These are phyloP conservation scores for Stigmatopora argus DNA, from an alignment of 2,113 vertebrate species.

Conservation along the genomic window DNA sequence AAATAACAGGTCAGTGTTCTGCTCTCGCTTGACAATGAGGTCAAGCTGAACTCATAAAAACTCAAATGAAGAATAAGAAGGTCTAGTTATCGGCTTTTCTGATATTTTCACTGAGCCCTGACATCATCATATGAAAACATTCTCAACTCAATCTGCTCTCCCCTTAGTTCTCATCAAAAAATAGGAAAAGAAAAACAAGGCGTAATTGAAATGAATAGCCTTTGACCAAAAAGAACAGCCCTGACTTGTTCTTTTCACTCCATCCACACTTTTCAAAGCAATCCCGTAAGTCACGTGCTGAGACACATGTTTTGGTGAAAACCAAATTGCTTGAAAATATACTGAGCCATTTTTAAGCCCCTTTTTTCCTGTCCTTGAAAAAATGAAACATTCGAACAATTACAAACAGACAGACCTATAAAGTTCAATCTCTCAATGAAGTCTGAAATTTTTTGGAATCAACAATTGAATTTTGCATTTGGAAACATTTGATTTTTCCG, in stretches of 20 bases:
- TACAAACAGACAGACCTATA: background rate
- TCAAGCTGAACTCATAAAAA: slow-evolving; percentile 2
- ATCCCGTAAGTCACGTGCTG: slow-evolving; percentile 1
- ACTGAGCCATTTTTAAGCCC: background rate
- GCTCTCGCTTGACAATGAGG: slow-evolving; percentile 1
- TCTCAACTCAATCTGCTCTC: background rate
- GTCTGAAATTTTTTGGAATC: background rate
- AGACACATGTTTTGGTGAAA: background rate
- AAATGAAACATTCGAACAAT: background rate
- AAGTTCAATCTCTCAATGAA: background rate
- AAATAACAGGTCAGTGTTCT: slow-evolving; percentile 1
- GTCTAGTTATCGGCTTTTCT: background rate
- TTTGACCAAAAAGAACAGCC: background rate
- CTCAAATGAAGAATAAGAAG: background rate
- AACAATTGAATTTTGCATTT: background rate
- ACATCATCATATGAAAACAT: background rate
- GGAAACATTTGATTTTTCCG: background rate
- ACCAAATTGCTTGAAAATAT: slow-evolving; percentile 1
- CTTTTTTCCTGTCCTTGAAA: background rate
- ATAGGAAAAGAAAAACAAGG: background rate
- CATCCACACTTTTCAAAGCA: background rate
- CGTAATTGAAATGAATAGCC: background rate
- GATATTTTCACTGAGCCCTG: background rate
- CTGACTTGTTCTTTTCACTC: background rate
- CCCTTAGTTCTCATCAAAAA: background rate